Evolutionary conservation across 2,888 invertebrate species (phyloP).

Genomic region (Polietes domitor): DNA sequence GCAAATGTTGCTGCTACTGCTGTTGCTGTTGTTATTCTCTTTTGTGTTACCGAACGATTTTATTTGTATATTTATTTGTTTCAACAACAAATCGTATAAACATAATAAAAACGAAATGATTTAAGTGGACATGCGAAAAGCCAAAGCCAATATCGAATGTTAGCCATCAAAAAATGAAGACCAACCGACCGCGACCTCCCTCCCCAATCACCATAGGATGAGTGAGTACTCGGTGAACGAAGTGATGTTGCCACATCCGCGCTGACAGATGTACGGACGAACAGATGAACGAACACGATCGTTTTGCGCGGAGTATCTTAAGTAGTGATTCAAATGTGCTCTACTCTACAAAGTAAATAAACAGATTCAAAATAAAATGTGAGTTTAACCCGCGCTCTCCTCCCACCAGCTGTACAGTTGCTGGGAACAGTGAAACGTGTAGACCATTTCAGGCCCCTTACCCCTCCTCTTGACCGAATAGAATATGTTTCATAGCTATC

Average conservation of each 20-base stretch:
- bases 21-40: constrained; percentile 16
- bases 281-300: too few relatives aligned
- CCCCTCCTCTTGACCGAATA: too few relatives aligned
- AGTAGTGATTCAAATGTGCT: too few relatives aligned
- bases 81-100: constrained; percentile 57
- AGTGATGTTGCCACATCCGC: too few relatives aligned
- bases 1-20: too few relatives aligned
- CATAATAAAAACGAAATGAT: constrained; percentile 55
- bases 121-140: constrained; percentile 55
- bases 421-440: too few relatives aligned
- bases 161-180: not conserved
- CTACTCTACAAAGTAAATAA: constrained; percentile 10
- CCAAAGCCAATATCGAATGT: not conserved
- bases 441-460: not conserved
- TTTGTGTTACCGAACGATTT: not conserved
- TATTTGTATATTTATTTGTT: constrained; percentile 25
- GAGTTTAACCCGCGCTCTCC: too few relatives aligned
- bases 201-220: too few relatives aligned
- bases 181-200: not conserved
- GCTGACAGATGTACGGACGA: too few relatives aligned
- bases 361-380: not conserved
- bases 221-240: too few relatives aligned
- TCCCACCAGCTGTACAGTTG: too few relatives aligned
- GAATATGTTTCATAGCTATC: not conserved
- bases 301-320: too few relatives aligned